Evolutionary conservation across 2,888 invertebrate species (phyloP).

Genomic region (Anticlea derivata): DNA sequence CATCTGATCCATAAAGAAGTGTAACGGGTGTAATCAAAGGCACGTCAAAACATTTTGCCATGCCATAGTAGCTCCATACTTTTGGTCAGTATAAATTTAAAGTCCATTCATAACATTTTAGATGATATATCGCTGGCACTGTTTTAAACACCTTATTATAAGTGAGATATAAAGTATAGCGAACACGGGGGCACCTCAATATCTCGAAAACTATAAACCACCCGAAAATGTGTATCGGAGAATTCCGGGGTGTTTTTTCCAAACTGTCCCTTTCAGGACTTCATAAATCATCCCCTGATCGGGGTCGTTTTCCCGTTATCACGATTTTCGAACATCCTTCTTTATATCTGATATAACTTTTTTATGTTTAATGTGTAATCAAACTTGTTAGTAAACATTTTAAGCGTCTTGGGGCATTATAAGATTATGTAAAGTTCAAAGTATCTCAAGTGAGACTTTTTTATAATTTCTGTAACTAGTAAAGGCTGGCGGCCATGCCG

Average conservation of each 20-base stretch:
- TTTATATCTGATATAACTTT: constrained; percentile 35
- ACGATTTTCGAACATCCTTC: constrained; percentile 45
- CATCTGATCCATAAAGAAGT: too few species aligned
- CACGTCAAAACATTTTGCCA: too few species aligned
- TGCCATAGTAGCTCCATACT: too few species aligned
- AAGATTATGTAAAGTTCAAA: background rate
- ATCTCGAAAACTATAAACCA: constrained; percentile 42
- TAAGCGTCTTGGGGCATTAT: too few species aligned
- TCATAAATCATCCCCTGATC: constrained; percentile 52
- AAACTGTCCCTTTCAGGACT: constrained; percentile 45
- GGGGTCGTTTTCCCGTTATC: constrained; percentile 49
- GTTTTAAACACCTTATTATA: constrained; percentile 8
- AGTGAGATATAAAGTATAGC: constrained; percentile 10
- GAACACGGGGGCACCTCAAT: constrained; percentile 9
- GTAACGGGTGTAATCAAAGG: too few species aligned
- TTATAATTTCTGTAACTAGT: background rate
- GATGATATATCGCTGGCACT: background rate
- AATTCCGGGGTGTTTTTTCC: constrained; percentile 46
- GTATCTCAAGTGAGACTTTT: background rate
- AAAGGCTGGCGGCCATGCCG: too few species aligned
- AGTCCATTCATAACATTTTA: too few species aligned
- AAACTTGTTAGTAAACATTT: constrained; percentile 20
- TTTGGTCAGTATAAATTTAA: too few species aligned
- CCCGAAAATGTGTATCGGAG: constrained; percentile 45
- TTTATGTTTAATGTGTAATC: constrained; percentile 30